Evolutionary conservation across 2,888 invertebrate genomes (phyloP), one percentile per base, ranked within the genome.

Genomic region (Oasisia sp.): DNA sequence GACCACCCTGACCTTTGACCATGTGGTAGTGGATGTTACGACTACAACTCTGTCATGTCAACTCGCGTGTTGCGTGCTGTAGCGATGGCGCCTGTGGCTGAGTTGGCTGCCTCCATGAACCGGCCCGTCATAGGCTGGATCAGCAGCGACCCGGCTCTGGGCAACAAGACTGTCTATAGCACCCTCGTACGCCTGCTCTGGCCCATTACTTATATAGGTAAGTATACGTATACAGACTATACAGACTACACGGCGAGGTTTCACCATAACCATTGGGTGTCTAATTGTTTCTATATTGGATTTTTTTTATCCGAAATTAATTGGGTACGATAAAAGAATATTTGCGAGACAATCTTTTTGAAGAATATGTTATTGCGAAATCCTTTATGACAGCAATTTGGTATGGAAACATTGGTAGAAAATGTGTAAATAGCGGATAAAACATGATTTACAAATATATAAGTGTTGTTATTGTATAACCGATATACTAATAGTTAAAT

Each of bases 121-220:
- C 94, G 95, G 32, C 94, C 95, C 0, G 93, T 95, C n/a, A 94
- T 95, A 89, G 95, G 95, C 93, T 95, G 95, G 95, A 93, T 95
- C 38, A 94, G 95, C 58, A 94, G 94, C 90, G 95, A 95, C 91
- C 94, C 95, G 27, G 91, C 94, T 0, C 93, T 95, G 44, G 94
- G 94, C 45, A 93, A 95, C 93, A 95, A 95, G 92, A 91, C 92
- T 19, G 94, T 94, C 50, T 94, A 94, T 27, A 93, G 94, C 50
- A 96, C 95, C 0, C 94, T 95, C n/a, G 93, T 95, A 27, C 92
- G 95, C 32, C 74, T 93, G 9, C 93, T 94, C 38, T 92, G 93
- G 74, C 92, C 93, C 12, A 91, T 94, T 50, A 91, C 91, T 19
- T 91, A 92, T 91, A 92, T 93, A 32, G 94, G 94, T 93, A 91